These are phyloP conservation scores for Drosophila mimica DNA, from an alignment of 2,888 invertebrate genomes.

Conservation along the genomic window DNA sequence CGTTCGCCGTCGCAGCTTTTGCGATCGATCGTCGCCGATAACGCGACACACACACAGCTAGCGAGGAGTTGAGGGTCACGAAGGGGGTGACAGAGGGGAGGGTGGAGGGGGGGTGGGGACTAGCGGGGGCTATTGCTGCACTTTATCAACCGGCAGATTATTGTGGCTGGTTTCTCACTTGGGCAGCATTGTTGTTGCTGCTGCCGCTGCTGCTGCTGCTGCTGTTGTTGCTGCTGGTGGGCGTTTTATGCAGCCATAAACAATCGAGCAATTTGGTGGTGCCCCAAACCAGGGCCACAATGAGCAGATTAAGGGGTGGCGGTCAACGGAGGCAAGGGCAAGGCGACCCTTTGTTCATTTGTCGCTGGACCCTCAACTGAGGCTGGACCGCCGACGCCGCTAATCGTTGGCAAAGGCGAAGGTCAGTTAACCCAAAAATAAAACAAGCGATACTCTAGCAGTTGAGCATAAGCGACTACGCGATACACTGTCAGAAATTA, in stretches of 20 bases:
- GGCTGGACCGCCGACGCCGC: conserved; percentile 66
- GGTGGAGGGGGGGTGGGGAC: not conserved
- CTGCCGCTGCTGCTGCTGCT: conserved; percentile 19
- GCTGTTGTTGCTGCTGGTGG: conserved; percentile 61
- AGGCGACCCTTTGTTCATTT: conserved; percentile 73
- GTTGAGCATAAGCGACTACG: not conserved
- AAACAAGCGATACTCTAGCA: conserved; percentile 2
- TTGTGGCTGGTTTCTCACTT: conserved; percentile 82
- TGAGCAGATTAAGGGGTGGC: not conserved
- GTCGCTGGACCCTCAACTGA: conserved; percentile 62
- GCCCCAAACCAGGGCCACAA: conserved; percentile 45
- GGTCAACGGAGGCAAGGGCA: not conserved
- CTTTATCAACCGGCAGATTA: conserved; percentile 78
- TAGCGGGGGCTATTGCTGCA: conserved; percentile 30
- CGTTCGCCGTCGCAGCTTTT: conserved; percentile 45
- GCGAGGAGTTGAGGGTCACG: too few species aligned
- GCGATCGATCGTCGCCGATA: conserved; percentile 80
- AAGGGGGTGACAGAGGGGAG: not conserved
- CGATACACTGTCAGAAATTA: not conserved
- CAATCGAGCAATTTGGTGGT: conserved; percentile 81
- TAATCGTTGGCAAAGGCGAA: conserved; percentile 66
- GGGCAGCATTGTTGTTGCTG: conserved; percentile 53
- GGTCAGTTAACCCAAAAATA: conserved; percentile 69
- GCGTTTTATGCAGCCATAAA: conserved; percentile 81
- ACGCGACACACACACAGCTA: conserved; percentile 45